These are phyloP conservation scores for Phaenicophaeus curvirostris DNA, from an alignment of 2,797 vertebrate genomes.

Conservation along the genomic window DNA sequence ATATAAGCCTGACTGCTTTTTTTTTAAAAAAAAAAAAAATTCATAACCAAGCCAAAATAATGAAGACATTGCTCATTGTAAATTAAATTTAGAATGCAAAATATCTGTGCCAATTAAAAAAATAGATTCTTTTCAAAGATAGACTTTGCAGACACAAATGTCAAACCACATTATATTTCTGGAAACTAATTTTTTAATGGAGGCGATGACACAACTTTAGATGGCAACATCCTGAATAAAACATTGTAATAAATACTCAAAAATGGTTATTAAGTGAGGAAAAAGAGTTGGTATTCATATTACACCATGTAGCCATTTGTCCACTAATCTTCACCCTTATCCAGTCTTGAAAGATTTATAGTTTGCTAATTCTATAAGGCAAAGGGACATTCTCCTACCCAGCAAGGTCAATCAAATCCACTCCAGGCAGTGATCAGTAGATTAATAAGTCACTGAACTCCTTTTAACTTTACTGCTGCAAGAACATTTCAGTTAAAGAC, in stretches of 20 bases:
- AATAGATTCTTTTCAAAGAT: background rate
- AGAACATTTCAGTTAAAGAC: background rate
- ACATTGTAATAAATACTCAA: slow-evolving; percentile 1
- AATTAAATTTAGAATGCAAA: slow-evolving; percentile 60
- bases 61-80: slow-evolving; percentile 33
- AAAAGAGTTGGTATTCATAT: background rate
- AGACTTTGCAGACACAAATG: slow-evolving; percentile 2
- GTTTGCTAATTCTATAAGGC: slow-evolving; percentile 30
- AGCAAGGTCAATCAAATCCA: slow-evolving; percentile 27
- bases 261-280: background rate
- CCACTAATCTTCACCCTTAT: slow-evolving; percentile 20
- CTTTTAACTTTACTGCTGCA: background rate
- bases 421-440: background rate
- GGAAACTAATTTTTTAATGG: background rate
- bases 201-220: slow-evolving; percentile 35
- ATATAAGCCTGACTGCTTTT: background rate
- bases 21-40: slow-evolving; percentile 31
- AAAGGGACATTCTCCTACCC: slow-evolving; percentile 13
- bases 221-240: slow-evolving; percentile 47
- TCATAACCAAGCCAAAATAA: slow-evolving; percentile 52
- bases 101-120: slow-evolving; percentile 23
- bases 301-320: slow-evolving; percentile 15
- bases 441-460: slow-evolving; percentile 24
- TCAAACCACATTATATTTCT: slow-evolving; percentile 10
- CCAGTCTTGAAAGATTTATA: slow-evolving; percentile 57